These are phyloP conservation scores for Tenebrosternarchus preto DNA, from an alignment of 2,113 vertebrate genomes.

Conservation along the genomic window DNA sequence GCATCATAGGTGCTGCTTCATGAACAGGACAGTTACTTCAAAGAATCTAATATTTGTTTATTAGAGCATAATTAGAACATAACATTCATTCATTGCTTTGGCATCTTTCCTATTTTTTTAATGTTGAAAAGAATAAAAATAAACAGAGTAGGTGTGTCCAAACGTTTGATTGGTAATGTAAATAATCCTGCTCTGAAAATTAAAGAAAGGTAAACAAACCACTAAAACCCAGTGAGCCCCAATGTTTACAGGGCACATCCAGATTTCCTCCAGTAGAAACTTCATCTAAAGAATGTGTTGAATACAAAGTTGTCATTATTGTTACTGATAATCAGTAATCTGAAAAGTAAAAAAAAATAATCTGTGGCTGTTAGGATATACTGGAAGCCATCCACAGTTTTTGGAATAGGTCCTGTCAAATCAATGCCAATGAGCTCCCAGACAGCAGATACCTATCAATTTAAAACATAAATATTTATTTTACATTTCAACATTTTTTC, in stretches of 20 bases:
- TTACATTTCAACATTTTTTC: too few species aligned
- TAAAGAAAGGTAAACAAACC: conserved; percentile 1
- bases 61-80: too few species aligned
- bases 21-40: too few species aligned
- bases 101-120: too few species aligned
- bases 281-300: not conserved
- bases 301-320: not conserved
- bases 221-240: not conserved
- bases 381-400: conserved; percentile 25
- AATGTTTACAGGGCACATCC: not conserved
- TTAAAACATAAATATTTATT: too few species aligned
- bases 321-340: not conserved
- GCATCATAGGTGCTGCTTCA: too few species aligned
- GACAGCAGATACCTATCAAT: not conserved
- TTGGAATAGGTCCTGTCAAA: conserved; percentile 25
- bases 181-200: too few species aligned
- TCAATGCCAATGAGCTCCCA: conserved; percentile 34
- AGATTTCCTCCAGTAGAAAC: not conserved
- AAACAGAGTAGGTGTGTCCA: too few species aligned
- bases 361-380: conserved; percentile 44
- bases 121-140: too few species aligned
- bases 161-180: too few species aligned
- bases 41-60: too few species aligned
- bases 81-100: too few species aligned
- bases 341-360: conserved; percentile 22